phyloP scores from a whole-genome alignment of 2,888 invertebrate species.

The Drosophila neotestacea region DNA sequence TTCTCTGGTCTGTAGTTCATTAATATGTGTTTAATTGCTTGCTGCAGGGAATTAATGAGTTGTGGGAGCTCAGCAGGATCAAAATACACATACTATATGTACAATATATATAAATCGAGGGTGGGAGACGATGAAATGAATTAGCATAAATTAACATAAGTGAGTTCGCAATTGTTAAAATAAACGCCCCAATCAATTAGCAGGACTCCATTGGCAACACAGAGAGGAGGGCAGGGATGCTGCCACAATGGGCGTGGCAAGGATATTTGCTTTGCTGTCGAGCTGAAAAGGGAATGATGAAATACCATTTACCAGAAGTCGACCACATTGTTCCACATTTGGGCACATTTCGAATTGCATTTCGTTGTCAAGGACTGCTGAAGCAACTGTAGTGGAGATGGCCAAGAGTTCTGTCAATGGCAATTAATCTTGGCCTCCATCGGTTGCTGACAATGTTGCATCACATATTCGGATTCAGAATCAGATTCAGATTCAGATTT shows the following conservation, averaged over 20 bases:
- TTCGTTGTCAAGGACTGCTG: constrained; percentile 13
- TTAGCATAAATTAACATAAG: constrained; percentile 53
- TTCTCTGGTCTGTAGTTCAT: constrained; percentile 5
- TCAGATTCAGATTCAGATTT: constrained; percentile 7
- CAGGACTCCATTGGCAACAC: background rate
- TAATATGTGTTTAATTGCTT: constrained; percentile 36
- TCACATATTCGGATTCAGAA: constrained; percentile 3
- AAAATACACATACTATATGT: background rate
- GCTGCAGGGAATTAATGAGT: constrained; percentile 34
- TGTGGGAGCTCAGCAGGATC: constrained; percentile 4
- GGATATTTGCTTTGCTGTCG: constrained; percentile 9
- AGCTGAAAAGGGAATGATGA: constrained; percentile 7
- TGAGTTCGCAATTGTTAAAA: constrained; percentile 46
- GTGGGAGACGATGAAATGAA: constrained; percentile 12
- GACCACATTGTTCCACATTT: constrained; percentile 37
- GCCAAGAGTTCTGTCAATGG: constrained; percentile 27
- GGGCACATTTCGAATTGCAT: constrained; percentile 43
- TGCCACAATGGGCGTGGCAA: background rate
- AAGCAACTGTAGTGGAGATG: background rate
- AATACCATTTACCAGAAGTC: constrained; percentile 11
- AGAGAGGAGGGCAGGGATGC: too few relatives aligned
- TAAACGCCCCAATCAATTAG: constrained; percentile 41
- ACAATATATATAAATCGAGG: background rate
- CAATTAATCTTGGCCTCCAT: constrained; percentile 47
- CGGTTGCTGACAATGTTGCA: constrained; percentile 19